Evolutionary conservation across 2,113 vertebrate species (phyloP).

Genomic region (Microcebus ravelobensis): DNA sequence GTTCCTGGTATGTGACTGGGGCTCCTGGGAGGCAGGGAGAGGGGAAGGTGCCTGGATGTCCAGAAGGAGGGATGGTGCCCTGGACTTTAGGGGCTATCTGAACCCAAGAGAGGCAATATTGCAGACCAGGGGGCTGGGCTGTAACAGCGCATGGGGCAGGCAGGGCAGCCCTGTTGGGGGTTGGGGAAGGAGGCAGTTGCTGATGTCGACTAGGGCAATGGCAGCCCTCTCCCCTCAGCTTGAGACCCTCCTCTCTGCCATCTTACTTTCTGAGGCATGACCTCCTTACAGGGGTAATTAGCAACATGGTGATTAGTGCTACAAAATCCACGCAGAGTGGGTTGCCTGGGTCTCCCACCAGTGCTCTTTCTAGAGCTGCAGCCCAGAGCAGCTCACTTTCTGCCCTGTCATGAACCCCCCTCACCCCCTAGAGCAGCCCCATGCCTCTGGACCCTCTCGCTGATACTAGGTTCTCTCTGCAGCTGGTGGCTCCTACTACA

Average conservation of each 20-base stretch:
- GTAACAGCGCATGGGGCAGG: background rate
- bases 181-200: background rate
- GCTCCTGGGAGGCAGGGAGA: background rate
- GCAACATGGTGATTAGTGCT: constrained; percentile 52
- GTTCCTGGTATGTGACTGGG: constrained; percentile 93
- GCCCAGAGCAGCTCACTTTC: background rate
- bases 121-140: background rate
- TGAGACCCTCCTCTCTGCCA: background rate
- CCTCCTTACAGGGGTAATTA: constrained; percentile 64
- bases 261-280: constrained; percentile 31
- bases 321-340: background rate
- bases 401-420: background rate
- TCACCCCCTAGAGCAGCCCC: background rate
- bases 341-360: background rate
- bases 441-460: background rate
- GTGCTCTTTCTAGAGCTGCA: background rate
- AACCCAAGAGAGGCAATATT: background rate
- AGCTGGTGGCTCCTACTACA: constrained; percentile 99
- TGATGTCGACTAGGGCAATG: background rate
- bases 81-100: background rate
- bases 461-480: constrained; percentile 73
- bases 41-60: background rate
- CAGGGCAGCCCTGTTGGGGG: background rate
- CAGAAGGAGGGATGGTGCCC: background rate
- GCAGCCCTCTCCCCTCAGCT: background rate